Evolutionary conservation across 1,140 invertebrate genomes (phyloP).

Genomic region (Chironomus tepperi): DNA sequence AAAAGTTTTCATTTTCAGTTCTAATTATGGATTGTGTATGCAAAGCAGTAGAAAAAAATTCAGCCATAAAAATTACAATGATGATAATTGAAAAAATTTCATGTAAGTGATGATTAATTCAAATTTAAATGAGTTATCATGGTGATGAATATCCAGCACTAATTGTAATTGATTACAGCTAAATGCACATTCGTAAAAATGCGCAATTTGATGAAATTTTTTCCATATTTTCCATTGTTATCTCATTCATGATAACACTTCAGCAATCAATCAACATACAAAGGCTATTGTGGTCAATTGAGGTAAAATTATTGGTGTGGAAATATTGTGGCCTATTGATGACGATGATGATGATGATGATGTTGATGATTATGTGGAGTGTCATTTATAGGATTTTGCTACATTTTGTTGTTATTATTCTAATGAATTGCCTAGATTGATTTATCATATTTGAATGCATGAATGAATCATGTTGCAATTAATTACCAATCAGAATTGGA

Average conservation of each 20-base stretch:
- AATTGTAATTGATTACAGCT: constrained; percentile 1
- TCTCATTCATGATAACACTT: background rate
- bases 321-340: background rate
- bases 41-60: too few species aligned
- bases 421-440: too few species aligned
- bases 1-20: too few species aligned
- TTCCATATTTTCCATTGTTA: background rate
- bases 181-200: background rate
- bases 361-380: too few species aligned
- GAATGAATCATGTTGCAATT: background rate
- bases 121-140: too few species aligned
- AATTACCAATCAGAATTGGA: background rate
- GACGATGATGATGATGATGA: background rate
- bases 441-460: background rate
- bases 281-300: background rate
- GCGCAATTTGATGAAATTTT: background rate
- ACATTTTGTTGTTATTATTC: too few species aligned
- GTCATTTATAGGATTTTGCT: too few species aligned
- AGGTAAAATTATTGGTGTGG: background rate
- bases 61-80: too few species aligned
- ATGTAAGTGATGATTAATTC: too few species aligned
- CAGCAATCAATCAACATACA: background rate
- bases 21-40: too few species aligned
- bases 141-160: background rate
- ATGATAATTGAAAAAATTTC: too few species aligned